These are phyloP conservation scores for Ganaspis brasiliensis DNA, from an alignment of 2,888 invertebrate species.

Conservation along the genomic window DNA sequence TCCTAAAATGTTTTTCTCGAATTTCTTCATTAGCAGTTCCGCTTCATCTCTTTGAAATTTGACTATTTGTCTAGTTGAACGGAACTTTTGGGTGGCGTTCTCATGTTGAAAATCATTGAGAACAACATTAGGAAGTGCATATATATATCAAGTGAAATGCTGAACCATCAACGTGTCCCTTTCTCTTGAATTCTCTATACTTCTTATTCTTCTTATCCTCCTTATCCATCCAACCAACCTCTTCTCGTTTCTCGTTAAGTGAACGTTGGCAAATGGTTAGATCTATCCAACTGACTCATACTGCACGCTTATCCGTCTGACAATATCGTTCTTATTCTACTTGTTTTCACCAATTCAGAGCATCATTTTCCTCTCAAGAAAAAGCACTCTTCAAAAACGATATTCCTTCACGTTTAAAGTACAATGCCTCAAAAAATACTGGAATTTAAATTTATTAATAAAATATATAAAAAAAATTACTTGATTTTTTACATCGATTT, in stretches of 20 bases:
- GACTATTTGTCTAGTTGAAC: conserved; percentile 34
- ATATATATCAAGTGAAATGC: conserved; percentile 58
- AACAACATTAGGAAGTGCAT: conserved; percentile 59
- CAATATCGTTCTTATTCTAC: conserved; percentile 39
- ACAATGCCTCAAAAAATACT: not conserved
- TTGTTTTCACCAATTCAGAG: conserved; percentile 19
- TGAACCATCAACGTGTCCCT: conserved; percentile 62
- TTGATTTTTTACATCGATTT: too few relatives aligned
- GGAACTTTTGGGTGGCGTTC: not conserved
- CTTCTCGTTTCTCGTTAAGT: conserved; percentile 16
- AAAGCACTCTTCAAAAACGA: conserved; percentile 11
- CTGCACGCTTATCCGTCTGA: conserved; percentile 33
- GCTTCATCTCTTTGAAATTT: not conserved
- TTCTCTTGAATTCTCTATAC: not conserved
- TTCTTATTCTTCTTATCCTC: conserved; percentile 49
- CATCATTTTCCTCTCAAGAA: conserved; percentile 30
- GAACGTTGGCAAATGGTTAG: conserved; percentile 45
- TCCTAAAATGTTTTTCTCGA: not conserved
- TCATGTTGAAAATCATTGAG: conserved; percentile 64
- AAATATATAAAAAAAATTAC: too few relatives aligned
- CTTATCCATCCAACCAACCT: conserved; percentile 27
- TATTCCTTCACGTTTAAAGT: not conserved
- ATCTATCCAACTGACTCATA: conserved; percentile 41
- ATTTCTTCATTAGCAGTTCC: not conserved
- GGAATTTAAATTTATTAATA: not conserved